Evolutionary conservation across 2,888 invertebrate species (phyloP).

Genomic region (Leucania comma): DNA sequence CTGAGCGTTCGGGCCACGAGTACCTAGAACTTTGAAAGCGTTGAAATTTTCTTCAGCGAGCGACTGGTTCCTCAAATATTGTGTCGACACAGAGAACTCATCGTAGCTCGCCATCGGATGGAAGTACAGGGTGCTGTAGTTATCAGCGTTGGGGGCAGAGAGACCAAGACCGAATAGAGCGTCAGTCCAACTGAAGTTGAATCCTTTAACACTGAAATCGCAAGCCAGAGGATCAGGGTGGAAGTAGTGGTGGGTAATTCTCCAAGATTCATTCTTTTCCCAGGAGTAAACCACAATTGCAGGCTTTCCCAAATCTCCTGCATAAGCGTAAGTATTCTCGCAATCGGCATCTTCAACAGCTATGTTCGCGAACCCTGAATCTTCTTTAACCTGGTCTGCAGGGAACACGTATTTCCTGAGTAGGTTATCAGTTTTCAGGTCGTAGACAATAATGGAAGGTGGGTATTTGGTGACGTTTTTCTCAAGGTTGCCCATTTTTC

Average conservation of each 20-base stretch:
- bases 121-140: constrained; percentile 94
- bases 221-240: constrained; percentile 93
- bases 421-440: constrained; percentile 93
- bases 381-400: constrained; percentile 91
- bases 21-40: constrained; percentile 93
- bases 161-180: constrained; percentile 94
- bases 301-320: constrained; percentile 93
- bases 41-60: constrained; percentile 90
- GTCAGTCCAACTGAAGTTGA: constrained; percentile 94
- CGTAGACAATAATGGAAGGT: constrained; percentile 93
- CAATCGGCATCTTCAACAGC: constrained; percentile 94
- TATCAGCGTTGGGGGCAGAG: constrained; percentile 91
- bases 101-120: constrained; percentile 95
- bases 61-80: constrained; percentile 91
- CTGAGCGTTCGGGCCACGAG: constrained; percentile 93
- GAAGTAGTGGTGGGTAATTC: constrained; percentile 93
- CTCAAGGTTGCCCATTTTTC: constrained; percentile 91
- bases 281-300: constrained; percentile 95
- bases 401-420: constrained; percentile 93
- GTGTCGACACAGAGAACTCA: constrained; percentile 94
- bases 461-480: constrained; percentile 88
- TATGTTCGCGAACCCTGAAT: constrained; percentile 94
- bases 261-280: constrained; percentile 93
- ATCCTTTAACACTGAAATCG: constrained; percentile 93
- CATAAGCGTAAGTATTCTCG: constrained; percentile 93